A percentile compares a stretch with the other conserved stretches of the same genome.
phyloP scores from a whole-genome alignment of 2,797 vertebrate genomes.

The Chaetodon trifasciatus region DNA sequence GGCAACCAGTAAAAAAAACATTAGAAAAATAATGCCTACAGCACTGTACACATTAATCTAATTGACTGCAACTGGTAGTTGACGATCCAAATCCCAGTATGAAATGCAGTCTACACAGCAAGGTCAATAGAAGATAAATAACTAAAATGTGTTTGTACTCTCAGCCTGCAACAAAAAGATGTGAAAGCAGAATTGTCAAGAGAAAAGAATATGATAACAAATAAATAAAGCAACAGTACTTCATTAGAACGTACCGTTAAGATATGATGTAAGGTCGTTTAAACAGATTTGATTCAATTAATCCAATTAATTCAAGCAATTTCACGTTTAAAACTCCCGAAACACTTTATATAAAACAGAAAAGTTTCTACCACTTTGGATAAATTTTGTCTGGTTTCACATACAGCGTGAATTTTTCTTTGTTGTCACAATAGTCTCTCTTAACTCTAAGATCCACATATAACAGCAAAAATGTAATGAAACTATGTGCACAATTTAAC shows the following conservation, averaged over 20 bases:
- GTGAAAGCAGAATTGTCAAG: not conserved
- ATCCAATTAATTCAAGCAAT: not conserved
- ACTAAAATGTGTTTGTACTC: not conserved
- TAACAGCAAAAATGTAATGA: not conserved
- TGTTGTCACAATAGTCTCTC: not conserved
- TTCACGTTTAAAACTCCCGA: not conserved
- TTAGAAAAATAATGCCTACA: constrained; percentile 12
- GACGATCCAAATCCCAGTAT: constrained; percentile 1
- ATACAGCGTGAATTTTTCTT: not conserved
- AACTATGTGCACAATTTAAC: not conserved
- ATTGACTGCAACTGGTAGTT: constrained; percentile 6
- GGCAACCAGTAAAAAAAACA: constrained; percentile 32
- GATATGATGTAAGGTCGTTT: not conserved
- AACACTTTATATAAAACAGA: too few species aligned
- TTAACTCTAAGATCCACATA: not conserved
- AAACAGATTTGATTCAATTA: too few species aligned
- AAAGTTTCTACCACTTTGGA: not conserved
- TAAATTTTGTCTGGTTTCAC: not conserved
- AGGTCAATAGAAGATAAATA: not conserved
- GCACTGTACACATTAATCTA: not conserved
- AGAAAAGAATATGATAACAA: not conserved
- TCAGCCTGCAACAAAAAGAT: not conserved
- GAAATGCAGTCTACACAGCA: not conserved
- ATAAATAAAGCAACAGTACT: not conserved
- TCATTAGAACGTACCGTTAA: not conserved